Conservation (phyloP, 2,113 vertebrate species). For the human (Homo sapiens) region DNA sequence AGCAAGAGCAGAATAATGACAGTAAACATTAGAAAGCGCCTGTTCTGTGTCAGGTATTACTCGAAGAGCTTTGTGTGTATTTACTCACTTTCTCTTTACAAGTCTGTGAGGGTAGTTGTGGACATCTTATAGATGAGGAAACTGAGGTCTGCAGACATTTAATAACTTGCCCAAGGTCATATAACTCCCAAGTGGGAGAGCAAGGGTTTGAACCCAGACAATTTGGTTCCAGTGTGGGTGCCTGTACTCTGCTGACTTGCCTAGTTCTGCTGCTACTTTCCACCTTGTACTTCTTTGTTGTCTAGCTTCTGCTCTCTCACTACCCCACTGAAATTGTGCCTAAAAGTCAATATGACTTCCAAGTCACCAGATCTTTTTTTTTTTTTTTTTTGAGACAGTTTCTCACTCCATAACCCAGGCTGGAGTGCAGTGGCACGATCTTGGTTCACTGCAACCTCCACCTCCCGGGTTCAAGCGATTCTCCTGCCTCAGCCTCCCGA, state of each 20-base stretch:
- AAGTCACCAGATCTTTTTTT: not conserved
- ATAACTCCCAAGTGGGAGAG: not conserved
- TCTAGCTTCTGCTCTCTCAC: not conserved
- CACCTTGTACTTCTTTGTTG: not conserved
- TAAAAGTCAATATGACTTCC: not conserved
- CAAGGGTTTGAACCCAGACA: not conserved
- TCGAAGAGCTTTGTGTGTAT: not conserved
- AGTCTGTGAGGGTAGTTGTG: not conserved
- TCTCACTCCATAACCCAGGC: no score
- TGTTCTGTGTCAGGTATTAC: not conserved
- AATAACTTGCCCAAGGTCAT: not conserved
- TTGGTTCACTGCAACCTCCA: no score
- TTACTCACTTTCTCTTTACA: not conserved
- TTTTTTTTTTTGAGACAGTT: no score
- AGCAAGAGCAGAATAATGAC: not conserved
- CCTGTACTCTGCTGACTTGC: no score
- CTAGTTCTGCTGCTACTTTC: not conserved
- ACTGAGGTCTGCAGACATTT: not conserved
- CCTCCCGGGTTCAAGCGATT: no score
- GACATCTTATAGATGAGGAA: not conserved
- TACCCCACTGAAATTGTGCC: not conserved
- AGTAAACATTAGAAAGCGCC: not conserved
- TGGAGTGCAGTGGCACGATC: no score
- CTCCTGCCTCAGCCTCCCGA: no score
- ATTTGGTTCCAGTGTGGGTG: not conserved